phyloP scores from a whole-genome alignment of 2,113 vertebrate species.

The Oriolus oriolus region DNA sequence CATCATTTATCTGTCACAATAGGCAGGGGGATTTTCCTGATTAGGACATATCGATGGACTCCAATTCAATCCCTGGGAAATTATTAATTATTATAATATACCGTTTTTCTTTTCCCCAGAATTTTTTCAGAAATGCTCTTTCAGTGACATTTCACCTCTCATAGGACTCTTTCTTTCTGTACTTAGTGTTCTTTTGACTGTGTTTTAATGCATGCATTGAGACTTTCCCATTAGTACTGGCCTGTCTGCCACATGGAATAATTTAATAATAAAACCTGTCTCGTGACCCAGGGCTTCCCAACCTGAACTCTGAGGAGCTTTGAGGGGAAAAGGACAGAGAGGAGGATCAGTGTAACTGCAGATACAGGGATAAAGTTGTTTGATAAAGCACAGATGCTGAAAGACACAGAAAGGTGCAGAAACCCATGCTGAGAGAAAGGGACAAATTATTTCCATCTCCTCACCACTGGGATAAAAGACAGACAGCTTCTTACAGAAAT shows the following conservation, averaged over 20 bases:
- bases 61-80: not conserved
- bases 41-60: not conserved
- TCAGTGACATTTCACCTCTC: not conserved
- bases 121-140: not conserved
- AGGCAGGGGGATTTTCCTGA: not conserved
- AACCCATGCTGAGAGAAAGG: fast-evolving
- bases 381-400: not conserved
- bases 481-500: not conserved
- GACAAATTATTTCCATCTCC: not conserved
- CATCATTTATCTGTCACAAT: not conserved
- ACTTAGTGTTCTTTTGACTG: not conserved
- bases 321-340: not conserved
- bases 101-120: not conserved
- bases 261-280: not conserved
- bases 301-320: not conserved
- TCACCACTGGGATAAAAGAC: not conserved
- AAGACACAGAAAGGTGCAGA: not conserved
- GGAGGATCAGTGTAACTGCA: not conserved
- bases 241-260: not conserved
- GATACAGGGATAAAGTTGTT: not conserved
- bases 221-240: not conserved
- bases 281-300: not conserved
- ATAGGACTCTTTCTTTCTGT: not conserved
- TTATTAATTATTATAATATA: not conserved
- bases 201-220: not conserved